Base-by-base conservation (phyloP, 1,140 invertebrate genomes). In the Drosophila tani region DNA sequence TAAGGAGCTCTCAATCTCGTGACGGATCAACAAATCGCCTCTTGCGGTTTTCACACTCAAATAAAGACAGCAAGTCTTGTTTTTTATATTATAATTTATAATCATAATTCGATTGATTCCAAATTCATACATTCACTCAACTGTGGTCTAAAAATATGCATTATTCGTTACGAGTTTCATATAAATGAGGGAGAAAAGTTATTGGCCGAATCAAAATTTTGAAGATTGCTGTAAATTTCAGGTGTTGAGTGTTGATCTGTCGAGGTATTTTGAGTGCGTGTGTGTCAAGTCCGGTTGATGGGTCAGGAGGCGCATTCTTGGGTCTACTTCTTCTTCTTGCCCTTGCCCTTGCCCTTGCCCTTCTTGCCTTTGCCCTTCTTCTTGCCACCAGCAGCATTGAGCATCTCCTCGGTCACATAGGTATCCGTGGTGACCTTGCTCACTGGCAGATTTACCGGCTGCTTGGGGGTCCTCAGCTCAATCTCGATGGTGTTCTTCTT, bases 401-500 rank as follows among this genome's bases (percentile, higher is more conserved):
- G 90, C 55, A 92, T 57, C 1, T 74, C 77, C 47, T 92, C 91
- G 40, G 87, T 80, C 46, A 92, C 88, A 53, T 92, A 92, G 27
- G 91, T 92, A 38, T 92, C 90, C 1, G 90, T 90, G 17, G 91
- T 92, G 15, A 91, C 82, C 66, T 88, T 88, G 50, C 74, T 90
- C 11, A 62, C 40, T 17, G 86, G 88, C 66, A 91, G 55, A 19
- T 59, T 69, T 1, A 82, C 49, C 19, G 91, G 83, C 41, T 81
- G 75, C 59, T 92, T 92, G n/a, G 91, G 91, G 21, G 91, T 92
- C 27, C 88, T 74, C 29, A 92, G 67, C 80, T 92, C 91, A 41
- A 92, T 92, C 78, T 92, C 91, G 7, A 92, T 92, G 38, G 84
- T 83, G 62, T 91, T 91, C 74, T 81, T 81, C 69, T 92, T 92